Conservation (phyloP, 2,797 vertebrate genomes). For the Hylomyscus alleni region DNA sequence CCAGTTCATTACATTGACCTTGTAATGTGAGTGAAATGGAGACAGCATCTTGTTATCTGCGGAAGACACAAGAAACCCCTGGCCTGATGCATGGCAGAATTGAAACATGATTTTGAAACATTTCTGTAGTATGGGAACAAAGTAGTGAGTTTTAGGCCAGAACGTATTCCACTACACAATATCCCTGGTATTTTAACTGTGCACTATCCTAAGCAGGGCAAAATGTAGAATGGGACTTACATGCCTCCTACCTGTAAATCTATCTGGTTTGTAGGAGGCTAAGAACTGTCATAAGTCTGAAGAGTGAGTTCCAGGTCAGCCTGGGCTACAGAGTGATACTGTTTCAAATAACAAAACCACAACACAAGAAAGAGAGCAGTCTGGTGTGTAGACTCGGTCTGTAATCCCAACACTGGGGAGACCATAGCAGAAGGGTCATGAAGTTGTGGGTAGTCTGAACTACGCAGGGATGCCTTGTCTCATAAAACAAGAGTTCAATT, state of each 20-base stretch:
- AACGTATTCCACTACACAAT: constrained; percentile 9
- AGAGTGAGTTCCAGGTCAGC: background rate
- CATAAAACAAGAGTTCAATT: background rate
- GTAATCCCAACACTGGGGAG: background rate
- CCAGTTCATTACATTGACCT: background rate
- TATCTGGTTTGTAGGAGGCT: background rate
- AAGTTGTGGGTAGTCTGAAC: background rate
- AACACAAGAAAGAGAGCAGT: background rate
- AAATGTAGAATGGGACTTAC: background rate
- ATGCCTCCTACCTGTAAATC: background rate
- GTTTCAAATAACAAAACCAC: background rate
- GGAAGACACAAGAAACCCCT: constrained; percentile 42
- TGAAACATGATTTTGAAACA: constrained; percentile 35
- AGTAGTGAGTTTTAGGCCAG: background rate
- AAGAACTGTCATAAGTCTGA: background rate
- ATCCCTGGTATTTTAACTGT: constrained; percentile 27
- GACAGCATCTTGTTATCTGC: background rate
- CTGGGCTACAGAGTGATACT: background rate
- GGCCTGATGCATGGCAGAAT: background rate
- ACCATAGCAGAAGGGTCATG: background rate
- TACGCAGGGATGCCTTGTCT: background rate
- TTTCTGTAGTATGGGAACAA: background rate
- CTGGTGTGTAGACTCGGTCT: background rate
- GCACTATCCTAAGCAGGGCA: background rate
- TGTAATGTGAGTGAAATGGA: background rate